These are phyloP conservation scores for Chrysotoxum bicinctum DNA, from an alignment of 2,888 invertebrate species.

Conservation along the genomic window DNA sequence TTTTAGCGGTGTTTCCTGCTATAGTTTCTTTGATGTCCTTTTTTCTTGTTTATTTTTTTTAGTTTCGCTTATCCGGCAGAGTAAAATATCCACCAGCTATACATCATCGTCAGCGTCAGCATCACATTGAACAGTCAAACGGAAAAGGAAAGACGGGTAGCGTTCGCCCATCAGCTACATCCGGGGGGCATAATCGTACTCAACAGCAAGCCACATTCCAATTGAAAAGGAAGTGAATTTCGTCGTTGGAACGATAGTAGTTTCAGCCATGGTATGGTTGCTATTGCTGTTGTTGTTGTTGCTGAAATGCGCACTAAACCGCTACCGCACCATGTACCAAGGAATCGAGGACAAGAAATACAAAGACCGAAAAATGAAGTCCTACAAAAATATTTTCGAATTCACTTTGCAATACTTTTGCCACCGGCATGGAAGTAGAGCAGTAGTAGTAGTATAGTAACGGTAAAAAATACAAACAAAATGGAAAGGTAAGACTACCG, in stretches of 20 bases:
- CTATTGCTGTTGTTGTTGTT: not conserved
- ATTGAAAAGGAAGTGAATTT: constrained; percentile 24
- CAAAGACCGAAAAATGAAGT: constrained; percentile 5
- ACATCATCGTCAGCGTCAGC: constrained; percentile 65
- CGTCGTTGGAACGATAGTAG: not conserved
- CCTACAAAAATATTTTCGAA: constrained; percentile 45
- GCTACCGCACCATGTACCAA: not conserved
- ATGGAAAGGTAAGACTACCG: not conserved
- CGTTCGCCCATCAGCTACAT: constrained; percentile 35
- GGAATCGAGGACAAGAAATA: not conserved
- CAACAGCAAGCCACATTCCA: constrained; percentile 34
- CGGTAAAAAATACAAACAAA: not conserved
- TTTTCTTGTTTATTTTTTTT: constrained; percentile 15
- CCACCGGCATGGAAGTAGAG: not conserved
- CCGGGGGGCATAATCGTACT: constrained; percentile 47
- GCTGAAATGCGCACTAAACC: constrained; percentile 19
- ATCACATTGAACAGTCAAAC: constrained; percentile 45
- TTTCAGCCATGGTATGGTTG: not conserved
- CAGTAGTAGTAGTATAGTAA: not conserved
- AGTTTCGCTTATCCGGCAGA: constrained; percentile 29
- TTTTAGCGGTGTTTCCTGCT: constrained; percentile 5
- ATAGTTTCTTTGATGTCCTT: constrained; percentile 46
- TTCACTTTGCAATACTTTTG: constrained; percentile 22
- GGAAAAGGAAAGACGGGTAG: constrained; percentile 4
- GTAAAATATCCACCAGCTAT: constrained; percentile 45